Conservation (phyloP, 2,888 invertebrate species). For the Corbicula japonica region DNA sequence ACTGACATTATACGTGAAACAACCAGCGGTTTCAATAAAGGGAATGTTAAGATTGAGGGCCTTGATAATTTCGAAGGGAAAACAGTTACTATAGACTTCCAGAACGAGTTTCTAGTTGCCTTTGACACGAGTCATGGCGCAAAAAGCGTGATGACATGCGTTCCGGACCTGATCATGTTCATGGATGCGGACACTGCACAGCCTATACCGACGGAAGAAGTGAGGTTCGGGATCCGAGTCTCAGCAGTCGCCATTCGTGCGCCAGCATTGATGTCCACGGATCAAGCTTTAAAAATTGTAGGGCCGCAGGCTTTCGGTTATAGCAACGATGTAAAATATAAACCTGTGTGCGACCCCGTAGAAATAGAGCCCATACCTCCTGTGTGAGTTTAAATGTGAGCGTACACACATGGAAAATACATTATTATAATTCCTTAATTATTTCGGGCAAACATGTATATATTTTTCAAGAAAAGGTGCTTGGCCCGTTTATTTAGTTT, state of each 20-base stretch:
- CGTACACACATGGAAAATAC: no score
- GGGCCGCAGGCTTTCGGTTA: conserved; percentile 82
- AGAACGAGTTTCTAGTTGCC: conserved; percentile 84
- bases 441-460: no score
- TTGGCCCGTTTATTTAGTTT: no score
- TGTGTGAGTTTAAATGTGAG: conserved; percentile 6
- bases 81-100: conserved; percentile 77
- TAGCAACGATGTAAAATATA: conserved; percentile 61
- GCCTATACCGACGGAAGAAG: conserved; percentile 81
- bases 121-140: conserved; percentile 27
- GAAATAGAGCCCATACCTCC: conserved; percentile 56
- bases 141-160: conserved; percentile 69
- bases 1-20: conserved; percentile 76
- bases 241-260: conserved; percentile 78
- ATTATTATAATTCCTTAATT: no score
- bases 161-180: conserved; percentile 82
- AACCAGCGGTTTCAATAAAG: conserved; percentile 80
- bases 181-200: conserved; percentile 81
- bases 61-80: conserved; percentile 60
- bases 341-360: conserved; percentile 56
- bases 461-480: no score
- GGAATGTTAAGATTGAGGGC: conserved; percentile 72
- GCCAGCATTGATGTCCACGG: conserved; percentile 69
- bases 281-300: conserved; percentile 74
- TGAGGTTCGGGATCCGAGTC: conserved; percentile 82